Evolutionary conservation across 2,888 invertebrate genomes (phyloP).

Genomic region (Philereme vetulata): DNA sequence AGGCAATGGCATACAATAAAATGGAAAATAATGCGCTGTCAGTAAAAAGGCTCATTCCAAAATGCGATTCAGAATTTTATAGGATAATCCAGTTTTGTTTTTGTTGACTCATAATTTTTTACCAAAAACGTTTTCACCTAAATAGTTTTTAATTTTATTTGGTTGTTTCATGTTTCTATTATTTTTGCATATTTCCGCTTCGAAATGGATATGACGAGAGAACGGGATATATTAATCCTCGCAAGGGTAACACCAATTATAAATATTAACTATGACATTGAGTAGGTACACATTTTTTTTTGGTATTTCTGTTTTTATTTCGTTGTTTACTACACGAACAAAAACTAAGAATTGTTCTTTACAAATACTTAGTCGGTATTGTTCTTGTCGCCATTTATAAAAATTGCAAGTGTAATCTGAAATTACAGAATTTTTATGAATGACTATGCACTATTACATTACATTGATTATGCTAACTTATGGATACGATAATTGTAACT

Average conservation of each 20-base stretch:
- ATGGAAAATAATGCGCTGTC: conserved; percentile 72
- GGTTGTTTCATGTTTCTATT: conserved; percentile 12
- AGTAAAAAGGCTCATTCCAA: conserved; percentile 37
- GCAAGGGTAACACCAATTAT: conserved; percentile 65
- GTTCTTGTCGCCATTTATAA: conserved; percentile 57
- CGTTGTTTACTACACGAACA: conserved; percentile 77
- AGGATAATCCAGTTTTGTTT: conserved; percentile 1
- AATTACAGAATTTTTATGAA: conserved; percentile 43
- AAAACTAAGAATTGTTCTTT: conserved; percentile 50
- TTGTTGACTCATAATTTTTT: background rate
- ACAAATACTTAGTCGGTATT: conserved; percentile 51
- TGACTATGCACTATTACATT: conserved; percentile 67
- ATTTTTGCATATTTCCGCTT: conserved; percentile 39
- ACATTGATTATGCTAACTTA: conserved; percentile 80
- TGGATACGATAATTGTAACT: conserved; percentile 64
- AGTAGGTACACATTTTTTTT: conserved; percentile 70
- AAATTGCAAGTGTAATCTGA: conserved; percentile 23
- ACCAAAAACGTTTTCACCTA: background rate
- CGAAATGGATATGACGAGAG: conserved; percentile 70
- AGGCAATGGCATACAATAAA: conserved; percentile 65
- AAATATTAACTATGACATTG: conserved; percentile 74
- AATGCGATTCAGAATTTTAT: conserved; percentile 14
- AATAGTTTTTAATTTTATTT: background rate
- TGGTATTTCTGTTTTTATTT: conserved; percentile 74
- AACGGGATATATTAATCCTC: conserved; percentile 50